Percentiles rank a stretch among this genome's conserved stretches.
phyloP scores from a whole-genome alignment of 2,888 invertebrate genomes.

The Deroplatys truncata region DNA sequence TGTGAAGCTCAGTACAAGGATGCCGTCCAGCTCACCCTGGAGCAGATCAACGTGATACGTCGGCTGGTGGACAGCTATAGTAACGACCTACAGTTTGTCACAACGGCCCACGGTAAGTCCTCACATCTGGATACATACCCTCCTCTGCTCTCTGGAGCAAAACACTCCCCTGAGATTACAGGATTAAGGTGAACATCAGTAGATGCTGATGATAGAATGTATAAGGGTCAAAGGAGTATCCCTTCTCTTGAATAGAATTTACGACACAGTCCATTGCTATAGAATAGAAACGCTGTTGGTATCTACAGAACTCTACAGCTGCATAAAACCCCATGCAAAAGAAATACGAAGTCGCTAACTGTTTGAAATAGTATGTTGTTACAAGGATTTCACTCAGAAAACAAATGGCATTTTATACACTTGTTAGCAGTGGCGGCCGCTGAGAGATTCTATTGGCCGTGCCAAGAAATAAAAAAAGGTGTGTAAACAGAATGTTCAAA shows the following conservation, averaged over 20 bases:
- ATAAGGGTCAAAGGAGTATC: background rate
- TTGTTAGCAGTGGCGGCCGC: too few relatives aligned
- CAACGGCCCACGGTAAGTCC: constrained; percentile 42
- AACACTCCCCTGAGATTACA: background rate
- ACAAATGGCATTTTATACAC: too few relatives aligned
- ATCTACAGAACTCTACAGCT: too few relatives aligned
- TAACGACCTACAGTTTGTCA: constrained; percentile 38
- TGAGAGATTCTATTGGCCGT: too few relatives aligned
- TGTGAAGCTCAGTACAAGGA: constrained; percentile 45
- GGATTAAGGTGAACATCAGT: background rate
- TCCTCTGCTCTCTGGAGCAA: background rate
- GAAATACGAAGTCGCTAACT: too few relatives aligned
- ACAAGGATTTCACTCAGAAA: too few relatives aligned
- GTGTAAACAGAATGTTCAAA: too few relatives aligned
- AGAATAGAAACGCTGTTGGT: background rate
- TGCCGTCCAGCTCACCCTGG: constrained; percentile 43
- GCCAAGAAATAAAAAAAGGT: too few relatives aligned
- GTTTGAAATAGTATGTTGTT: too few relatives aligned
- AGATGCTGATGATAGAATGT: background rate
- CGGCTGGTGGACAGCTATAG: constrained; percentile 43
- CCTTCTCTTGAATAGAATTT: background rate
- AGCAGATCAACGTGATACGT: constrained; percentile 47
- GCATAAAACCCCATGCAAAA: too few relatives aligned
- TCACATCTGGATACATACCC: background rate
- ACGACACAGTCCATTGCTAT: background rate